phyloP scores from a whole-genome alignment of 2,888 invertebrate genomes.

The Eupithecia subumbrata region DNA sequence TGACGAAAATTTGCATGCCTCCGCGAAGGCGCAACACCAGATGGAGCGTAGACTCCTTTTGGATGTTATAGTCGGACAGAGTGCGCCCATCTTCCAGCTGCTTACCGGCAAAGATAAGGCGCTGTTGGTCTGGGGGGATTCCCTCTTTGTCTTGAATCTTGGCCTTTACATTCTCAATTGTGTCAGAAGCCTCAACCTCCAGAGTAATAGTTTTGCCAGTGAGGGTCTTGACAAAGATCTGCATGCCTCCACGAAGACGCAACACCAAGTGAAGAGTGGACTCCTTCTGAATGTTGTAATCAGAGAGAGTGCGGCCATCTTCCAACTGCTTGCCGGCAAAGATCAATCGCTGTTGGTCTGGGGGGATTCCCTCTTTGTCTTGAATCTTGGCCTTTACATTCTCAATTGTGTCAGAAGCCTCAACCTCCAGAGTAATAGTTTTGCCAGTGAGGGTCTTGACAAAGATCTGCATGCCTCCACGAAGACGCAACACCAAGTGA shows the following conservation, averaged over 20 bases:
- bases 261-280: constrained; percentile 69
- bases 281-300: constrained; percentile 74
- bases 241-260: constrained; percentile 71
- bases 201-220: constrained; percentile 69
- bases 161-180: constrained; percentile 68
- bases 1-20: constrained; percentile 65
- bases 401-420: constrained; percentile 66
- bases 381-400: constrained; percentile 72
- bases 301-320: constrained; percentile 70
- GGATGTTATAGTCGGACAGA: constrained; percentile 67
- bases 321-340: constrained; percentile 71
- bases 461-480: constrained; percentile 73
- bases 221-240: constrained; percentile 66
- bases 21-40: constrained; percentile 65
- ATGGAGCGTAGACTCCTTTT: constrained; percentile 67
- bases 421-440: constrained; percentile 67
- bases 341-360: constrained; percentile 67
- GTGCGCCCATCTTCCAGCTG: constrained; percentile 69
- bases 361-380: constrained; percentile 69
- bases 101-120: constrained; percentile 67
- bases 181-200: constrained; percentile 66
- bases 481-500: constrained; percentile 62
- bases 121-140: constrained; percentile 68
- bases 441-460: constrained; percentile 69
- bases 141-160: constrained; percentile 72